These are phyloP conservation scores for Seira ritae DNA, from an alignment of 2,888 invertebrate genomes.

Conservation along the genomic window DNA sequence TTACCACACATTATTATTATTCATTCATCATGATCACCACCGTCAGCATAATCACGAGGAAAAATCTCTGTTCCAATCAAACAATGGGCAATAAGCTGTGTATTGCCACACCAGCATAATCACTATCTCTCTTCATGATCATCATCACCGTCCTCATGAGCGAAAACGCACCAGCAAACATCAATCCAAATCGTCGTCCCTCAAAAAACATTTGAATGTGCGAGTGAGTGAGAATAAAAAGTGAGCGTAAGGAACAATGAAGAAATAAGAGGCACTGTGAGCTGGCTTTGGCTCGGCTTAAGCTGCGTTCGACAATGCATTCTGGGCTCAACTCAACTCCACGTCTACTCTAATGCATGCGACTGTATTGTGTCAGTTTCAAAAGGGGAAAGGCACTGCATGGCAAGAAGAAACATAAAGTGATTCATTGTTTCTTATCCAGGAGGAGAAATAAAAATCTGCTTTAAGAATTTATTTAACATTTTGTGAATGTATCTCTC, in stretches of 20 bases:
- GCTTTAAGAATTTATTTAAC: not conserved
- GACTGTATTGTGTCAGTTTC: not conserved
- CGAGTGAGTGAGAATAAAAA: constrained; percentile 47
- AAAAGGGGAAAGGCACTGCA: not conserved
- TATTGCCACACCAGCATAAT: constrained; percentile 26
- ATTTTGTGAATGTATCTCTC: not conserved
- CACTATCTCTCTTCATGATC: not conserved
- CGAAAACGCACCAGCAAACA: not conserved
- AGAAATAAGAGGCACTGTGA: constrained; percentile 5
- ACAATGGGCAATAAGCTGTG: constrained; percentile 20
- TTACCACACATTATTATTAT: constrained; percentile 43
- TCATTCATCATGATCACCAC: constrained; percentile 59
- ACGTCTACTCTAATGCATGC: not conserved
- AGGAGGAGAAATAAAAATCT: not conserved
- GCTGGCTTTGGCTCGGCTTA: no score
- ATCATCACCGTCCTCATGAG: no score
- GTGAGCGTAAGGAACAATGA: constrained; percentile 30
- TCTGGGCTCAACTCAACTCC: no score
- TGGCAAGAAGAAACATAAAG: not conserved
- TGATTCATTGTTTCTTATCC: not conserved
- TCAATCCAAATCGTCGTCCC: not conserved
- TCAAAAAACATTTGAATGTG: constrained; percentile 38
- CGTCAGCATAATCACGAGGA: constrained; percentile 33
- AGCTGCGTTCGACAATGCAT: constrained; percentile 60
- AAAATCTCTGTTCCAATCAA: constrained; percentile 41